Evolutionary conservation across 2,113 vertebrate genomes (phyloP).

Genomic region (Phylloscopus trochiloides): DNA sequence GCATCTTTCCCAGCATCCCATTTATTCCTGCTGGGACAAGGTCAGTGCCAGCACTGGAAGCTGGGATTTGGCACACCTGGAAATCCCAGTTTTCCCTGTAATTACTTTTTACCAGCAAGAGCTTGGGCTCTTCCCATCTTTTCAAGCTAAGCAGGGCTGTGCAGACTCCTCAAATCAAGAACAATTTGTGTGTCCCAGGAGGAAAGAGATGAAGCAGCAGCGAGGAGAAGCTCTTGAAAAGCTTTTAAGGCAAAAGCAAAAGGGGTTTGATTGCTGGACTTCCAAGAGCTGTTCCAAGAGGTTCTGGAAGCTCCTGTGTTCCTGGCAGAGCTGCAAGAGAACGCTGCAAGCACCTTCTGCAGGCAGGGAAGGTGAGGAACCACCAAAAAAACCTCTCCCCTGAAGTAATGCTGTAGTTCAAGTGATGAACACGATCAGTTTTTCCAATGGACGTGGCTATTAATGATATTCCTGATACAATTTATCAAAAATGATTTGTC

Average conservation of each 20-base stretch:
- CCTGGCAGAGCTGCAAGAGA: neutral
- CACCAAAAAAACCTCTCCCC: neutral
- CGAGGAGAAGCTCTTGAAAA: neutral
- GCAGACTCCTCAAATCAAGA: neutral
- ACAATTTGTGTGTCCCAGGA: neutral
- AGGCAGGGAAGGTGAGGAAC: neutral
- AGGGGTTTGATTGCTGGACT: neutral
- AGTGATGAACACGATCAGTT: neutral
- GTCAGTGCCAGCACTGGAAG: neutral
- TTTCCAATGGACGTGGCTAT: fast-evolving
- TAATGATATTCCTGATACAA: neutral
- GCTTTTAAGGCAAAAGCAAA: neutral
- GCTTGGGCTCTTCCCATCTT: neutral
- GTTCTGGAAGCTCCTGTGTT: neutral
- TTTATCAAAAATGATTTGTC: neutral
- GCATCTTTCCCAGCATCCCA: neutral
- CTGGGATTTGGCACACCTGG: neutral
- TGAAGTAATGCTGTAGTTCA: neutral
- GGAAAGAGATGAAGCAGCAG: neutral
- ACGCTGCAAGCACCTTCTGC: neutral
- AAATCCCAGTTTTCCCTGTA: neutral
- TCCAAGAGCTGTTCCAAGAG: neutral
- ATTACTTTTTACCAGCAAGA: neutral
- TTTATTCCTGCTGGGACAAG: neutral
- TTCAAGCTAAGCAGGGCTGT: neutral